Evolutionary conservation across 2,888 invertebrate species (phyloP), one percentile per base, ranked within the genome.

Genomic region (Euzetes globulus): DNA sequence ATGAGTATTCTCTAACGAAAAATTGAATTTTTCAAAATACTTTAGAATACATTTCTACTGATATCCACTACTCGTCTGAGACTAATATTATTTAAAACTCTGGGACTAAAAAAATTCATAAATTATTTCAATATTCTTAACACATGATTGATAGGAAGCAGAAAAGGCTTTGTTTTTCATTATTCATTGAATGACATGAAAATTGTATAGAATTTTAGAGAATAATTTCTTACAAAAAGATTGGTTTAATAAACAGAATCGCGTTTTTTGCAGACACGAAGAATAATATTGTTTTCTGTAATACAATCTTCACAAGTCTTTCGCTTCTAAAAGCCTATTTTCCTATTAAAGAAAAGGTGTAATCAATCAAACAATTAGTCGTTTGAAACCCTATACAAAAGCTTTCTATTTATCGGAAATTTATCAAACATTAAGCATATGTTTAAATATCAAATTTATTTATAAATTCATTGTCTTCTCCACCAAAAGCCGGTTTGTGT

Each of bases 301-400:
- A 41, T 11, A 41, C 41, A 41, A 41, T 41, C 41, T 4, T 11
- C 41, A n/a, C n/a, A 11, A 41, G 41, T 41, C 41, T 5, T 41
- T 41, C 41, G 41, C 33, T 33, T 41, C 1, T n/a, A 41, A 41
- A 41, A 41, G 7, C 7, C 11, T 41, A 13, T 41, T 41, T 11
- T 41, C 41, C 41, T 41, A 41, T 41, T 41, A 9, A 41, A 55
- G 25, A 22, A 55, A 55, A 55, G 22, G 50, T 19, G 19, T 17
- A 58, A 58, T 58, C 29, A 11, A 58, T 58, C 58, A 58, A 27
- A 58, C 27, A 58, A 58, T 58, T 58, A 58, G 58, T 19, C 27
- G 3, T 58, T 17, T 29, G 58, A 58, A 58, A 58, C 17, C 13
- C 58, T 17, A 58, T 58, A 58, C 27, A 9, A 41, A 13, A 41